Base-by-base conservation (phyloP, 2,888 invertebrate species). In the Erebia epiphron region DNA sequence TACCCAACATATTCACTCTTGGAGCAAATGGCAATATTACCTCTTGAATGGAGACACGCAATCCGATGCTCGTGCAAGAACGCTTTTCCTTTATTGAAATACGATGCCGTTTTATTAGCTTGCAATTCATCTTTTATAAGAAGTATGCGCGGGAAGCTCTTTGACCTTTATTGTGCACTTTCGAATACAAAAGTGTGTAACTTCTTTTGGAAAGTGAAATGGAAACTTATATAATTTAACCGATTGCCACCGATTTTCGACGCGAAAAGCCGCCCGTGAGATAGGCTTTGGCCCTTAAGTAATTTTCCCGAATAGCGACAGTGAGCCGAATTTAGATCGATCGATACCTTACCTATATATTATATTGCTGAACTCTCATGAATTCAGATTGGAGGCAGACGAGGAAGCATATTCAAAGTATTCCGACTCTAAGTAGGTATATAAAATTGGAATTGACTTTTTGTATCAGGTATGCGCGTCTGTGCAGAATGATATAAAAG, bases 101-200 rank as follows among this genome's bases (percentile, higher is more conserved):
- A 75, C 71, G 75, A 76, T 78, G 74, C 77, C 75, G 77, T 83
- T 86, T 84, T 86, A 89, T 87, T 86, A 81, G 79, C 81, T 79
- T 79, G 82, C 82, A 85, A 85, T 86, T 82, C 49, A 46, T 67
- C 61, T 67, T 68, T 73, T 64, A 62, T 70, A 5, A n/a, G 8
- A 49, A n/a, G 49, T 43, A 11, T 46, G 18, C 16, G 26, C 56
- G 16, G 43, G 11, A 43, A 18, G 14, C 43, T 21, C 57, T 60
- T 16, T 61, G 10, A 61, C 14, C 16, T 41, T 58, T 41, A 5
- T 9, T 35, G 35, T 2, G 35, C 2, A 46, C 4, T 9, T 13
- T 46, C 13, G 13, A 46, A 46, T 46, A 11, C 46, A 46, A 46
- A 46, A 13, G 13, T 46, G 2, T 46, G 13, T 13, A 13, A 35